Conservation (phyloP, 2,888 invertebrate species). For the Ichneumon xanthorius region DNA sequence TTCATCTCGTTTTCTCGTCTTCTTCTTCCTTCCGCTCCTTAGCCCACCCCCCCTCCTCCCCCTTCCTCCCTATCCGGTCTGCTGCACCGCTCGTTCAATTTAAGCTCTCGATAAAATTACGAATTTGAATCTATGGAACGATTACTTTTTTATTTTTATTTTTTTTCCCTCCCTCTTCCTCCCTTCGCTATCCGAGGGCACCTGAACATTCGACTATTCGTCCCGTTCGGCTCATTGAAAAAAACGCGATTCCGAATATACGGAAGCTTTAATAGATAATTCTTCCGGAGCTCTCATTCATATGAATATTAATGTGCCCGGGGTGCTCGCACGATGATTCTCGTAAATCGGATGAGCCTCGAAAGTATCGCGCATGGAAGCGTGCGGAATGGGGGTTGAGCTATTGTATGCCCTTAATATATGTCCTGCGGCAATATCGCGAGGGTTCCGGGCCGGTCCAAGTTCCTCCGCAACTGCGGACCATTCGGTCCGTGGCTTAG, state of each 20-base stretch:
- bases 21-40: constrained; percentile 12
- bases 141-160: neutral
- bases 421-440: constrained; percentile 12
- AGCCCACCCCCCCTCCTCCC: neutral
- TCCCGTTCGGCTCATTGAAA: neutral
- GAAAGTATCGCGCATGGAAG: neutral
- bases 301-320: neutral
- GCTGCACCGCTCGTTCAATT: constrained; percentile 35
- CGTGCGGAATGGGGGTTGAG: neutral
- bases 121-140: constrained; percentile 38
- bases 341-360: neutral
- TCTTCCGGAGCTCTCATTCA: neutral
- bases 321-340: neutral
- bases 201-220: neutral
- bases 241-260: neutral
- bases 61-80: neutral
- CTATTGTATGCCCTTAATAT: constrained; percentile 5
- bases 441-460: neutral
- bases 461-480: neutral
- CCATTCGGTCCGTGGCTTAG: constrained; percentile 8
- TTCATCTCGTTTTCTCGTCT: constrained; percentile 32
- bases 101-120: constrained; percentile 40
- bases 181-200: neutral
- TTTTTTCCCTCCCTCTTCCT: neutral
- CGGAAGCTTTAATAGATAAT: neutral